Conservation (phyloP, 2,113 vertebrate genomes). For the Oncorhynchus gorbuscha region DNA sequence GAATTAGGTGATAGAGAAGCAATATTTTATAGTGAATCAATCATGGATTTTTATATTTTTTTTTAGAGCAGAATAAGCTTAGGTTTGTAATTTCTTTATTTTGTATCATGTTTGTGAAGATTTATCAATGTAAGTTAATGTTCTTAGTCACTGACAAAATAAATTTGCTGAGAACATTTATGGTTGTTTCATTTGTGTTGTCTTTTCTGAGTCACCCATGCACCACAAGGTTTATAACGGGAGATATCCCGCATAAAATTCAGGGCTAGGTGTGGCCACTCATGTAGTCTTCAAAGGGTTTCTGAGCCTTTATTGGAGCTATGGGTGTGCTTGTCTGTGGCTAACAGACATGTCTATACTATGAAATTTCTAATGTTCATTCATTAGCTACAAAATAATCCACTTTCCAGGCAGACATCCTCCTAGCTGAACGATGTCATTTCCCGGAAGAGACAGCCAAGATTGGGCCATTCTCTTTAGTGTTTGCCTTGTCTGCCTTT, state of each 20-base stretch:
- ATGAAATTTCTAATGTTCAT: no score
- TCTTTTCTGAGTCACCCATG: no score
- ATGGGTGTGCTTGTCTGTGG: no score
- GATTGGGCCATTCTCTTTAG: slow-evolving; percentile 88
- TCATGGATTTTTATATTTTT: slow-evolving; percentile 71
- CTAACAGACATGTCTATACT: no score
- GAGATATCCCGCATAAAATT: no score
- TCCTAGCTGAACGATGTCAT: slow-evolving; percentile 64
- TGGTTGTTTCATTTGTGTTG: background rate
- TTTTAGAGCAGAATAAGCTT: slow-evolving; percentile 59
- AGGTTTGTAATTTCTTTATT: slow-evolving; percentile 42
- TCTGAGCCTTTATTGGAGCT: no score
- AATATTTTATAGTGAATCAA: slow-evolving; percentile 72
- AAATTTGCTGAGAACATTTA: slow-evolving; percentile 27
- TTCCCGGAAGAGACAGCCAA: slow-evolving; percentile 71
- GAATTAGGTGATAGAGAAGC: slow-evolving; percentile 58
- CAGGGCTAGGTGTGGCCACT: no score
- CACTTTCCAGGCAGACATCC: slow-evolving; percentile 35
- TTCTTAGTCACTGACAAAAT: slow-evolving; percentile 56
- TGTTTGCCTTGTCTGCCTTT: slow-evolving; percentile 86
- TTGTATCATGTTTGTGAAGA: slow-evolving; percentile 37
- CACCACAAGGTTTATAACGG: no score
- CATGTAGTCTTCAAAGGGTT: no score
- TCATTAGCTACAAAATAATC: no score
- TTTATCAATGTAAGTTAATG: slow-evolving; percentile 51